These are phyloP conservation scores for Rhodeus uyekii DNA, from an alignment of 2,797 vertebrate species.

Conservation along the genomic window DNA sequence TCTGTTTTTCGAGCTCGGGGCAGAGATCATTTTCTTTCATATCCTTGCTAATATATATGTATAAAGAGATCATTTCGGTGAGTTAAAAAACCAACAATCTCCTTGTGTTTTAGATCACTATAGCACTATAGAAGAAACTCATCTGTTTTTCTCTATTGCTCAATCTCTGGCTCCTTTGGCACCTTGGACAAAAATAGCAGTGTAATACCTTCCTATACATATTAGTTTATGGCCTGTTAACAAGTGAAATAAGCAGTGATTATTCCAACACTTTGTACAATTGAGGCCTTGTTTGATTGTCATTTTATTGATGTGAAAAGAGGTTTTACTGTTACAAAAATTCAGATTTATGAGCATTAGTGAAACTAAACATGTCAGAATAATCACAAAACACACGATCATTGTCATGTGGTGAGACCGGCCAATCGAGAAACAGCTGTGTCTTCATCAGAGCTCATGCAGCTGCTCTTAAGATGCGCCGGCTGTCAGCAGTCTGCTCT, in stretches of 20 bases:
- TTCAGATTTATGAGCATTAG: too few species aligned
- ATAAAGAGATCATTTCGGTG: slow-evolving; percentile 27
- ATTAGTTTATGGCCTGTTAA: background rate
- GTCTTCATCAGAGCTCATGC: too few species aligned
- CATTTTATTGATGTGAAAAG: too few species aligned
- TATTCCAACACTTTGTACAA: background rate
- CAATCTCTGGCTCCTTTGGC: background rate
- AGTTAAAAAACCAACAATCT: slow-evolving; percentile 21
- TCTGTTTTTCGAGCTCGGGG: slow-evolving; percentile 10
- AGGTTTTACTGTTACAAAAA: too few species aligned
- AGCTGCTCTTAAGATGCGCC: too few species aligned
- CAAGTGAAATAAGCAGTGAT: slow-evolving; percentile 1
- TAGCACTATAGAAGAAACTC: background rate
- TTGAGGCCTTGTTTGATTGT: background rate
- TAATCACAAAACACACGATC: too few species aligned
- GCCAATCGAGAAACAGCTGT: too few species aligned
- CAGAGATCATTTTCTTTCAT: slow-evolving; percentile 36
- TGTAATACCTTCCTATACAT: background rate
- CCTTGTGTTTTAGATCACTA: background rate
- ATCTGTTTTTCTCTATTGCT: background rate
- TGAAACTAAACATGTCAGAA: too few species aligned
- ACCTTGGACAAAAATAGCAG: slow-evolving; percentile 16
- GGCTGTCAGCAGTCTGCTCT: too few species aligned
- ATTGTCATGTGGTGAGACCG: too few species aligned
- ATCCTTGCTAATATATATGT: slow-evolving; percentile 42